Base-by-base conservation (phyloP, 2,113 vertebrate species). In the Anser brachyrhynchus region DNA sequence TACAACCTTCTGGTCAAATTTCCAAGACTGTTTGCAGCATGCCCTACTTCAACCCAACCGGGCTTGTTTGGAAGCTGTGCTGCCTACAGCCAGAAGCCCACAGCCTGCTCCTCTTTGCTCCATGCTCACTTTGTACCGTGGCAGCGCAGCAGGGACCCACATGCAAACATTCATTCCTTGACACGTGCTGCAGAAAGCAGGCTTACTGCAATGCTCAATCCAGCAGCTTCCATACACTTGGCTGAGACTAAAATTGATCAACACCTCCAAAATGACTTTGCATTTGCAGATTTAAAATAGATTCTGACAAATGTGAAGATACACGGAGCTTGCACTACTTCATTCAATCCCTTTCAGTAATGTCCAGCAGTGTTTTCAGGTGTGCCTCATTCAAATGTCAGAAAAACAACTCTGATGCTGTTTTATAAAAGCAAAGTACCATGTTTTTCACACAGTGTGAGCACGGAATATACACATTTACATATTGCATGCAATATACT, bases 111-210 rank as follows among this genome's bases (percentile, higher is more conserved):
- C 77, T 33, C 46, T 3, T 0, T 3, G 51, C 66, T 3, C 37
- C 1, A 7, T 0, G 2, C 25, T 11, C 52, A 0, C 35, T 28
- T 1, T 0, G 23, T 0, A 43, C 29, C 10, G 43, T 1, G 8
- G 28, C 73, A 8, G 35, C 0, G 2, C 43, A 25, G 12, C 13
- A 5, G 13, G 20, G 25, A 58, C 55, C 44, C 61, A 4, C 6
- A 1, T 0, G 2, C 44, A 1, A 21, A 3, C n/a, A 0, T 1
- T 11, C 5, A 1, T 2, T 9, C 21, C 49, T 31, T 49, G 2
- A 8, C 23, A 4, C 0, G 37, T 1, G 43, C 14, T 9, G 43
- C 66, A 49, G 37, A 41, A 19, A 51, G 35, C 81, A 29, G 76
- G 37, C 22, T 23, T 18, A 57, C 61, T 22, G 61, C 72, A 21